Base-by-base conservation (phyloP, 2,113 vertebrate genomes). In the Eptesicus fuscus region DNA sequence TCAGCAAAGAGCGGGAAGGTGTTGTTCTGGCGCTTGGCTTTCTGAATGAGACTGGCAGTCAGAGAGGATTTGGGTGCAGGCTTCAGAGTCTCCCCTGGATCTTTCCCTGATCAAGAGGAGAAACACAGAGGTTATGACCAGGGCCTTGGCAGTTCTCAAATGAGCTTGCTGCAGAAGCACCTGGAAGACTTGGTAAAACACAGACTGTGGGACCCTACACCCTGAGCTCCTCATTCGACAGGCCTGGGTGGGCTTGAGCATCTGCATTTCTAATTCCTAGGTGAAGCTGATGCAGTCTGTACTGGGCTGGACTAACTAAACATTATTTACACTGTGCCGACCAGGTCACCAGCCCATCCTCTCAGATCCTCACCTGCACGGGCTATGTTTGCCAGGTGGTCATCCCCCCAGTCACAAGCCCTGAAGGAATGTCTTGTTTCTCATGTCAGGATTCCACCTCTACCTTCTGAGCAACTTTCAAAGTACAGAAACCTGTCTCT, bases 1-100 rank as follows among this genome's bases (percentile, higher is more conserved):
- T 98, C 98, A 4, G 94, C 20, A 53, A 98, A 98, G 94, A 98
- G 80, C 0, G 95, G 98, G 71, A 98, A 98, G 22, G 96, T 97
- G 79, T 97, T 98, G 83, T 95, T 98, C 49, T 85, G 98, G 94
- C 98, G 98, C 85, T 95, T 98, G 86, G 96, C 98, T 78, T 85
- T 98, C 95, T 96, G 98, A 69, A 94, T 28, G 95, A 98, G 96
- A 69, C 23, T 96, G 51, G 88, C 9, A 0, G 88, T 97, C 93
- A 95, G 96, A 37, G 80, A 96, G 90, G 82, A 88, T 87, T 93
- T 97, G 67, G 79, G 25, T 20, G 76, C 87, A 59, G 87, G 61
- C 84, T 69, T 98, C 42, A 70, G 90, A 65, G 98, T 96, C 44
- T 97, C 98, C 0, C 0, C 79, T 32, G 85, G 76, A 1, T 80